These are phyloP conservation scores for Calephelis nemesis DNA, from an alignment of 1,140 invertebrate species.

Conservation along the genomic window DNA sequence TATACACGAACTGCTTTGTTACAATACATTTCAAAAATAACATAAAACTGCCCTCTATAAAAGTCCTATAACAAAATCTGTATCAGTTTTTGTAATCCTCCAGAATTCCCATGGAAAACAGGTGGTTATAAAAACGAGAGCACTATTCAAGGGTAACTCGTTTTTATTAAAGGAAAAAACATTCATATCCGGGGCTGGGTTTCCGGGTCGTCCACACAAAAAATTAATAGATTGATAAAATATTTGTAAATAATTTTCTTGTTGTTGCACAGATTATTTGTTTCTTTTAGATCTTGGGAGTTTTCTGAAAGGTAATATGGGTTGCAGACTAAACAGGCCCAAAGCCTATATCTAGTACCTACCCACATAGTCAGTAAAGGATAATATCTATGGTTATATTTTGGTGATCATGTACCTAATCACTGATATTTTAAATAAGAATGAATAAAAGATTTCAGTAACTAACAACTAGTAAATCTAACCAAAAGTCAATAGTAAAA, in stretches of 20 bases:
- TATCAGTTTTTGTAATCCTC: slow-evolving; percentile 40
- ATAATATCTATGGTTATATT: too few relatives aligned
- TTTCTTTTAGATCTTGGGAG: too few relatives aligned
- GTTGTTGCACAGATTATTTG: not conserved
- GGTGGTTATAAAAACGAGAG: slow-evolving; percentile 62
- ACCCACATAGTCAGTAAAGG: too few relatives aligned
- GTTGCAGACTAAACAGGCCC: too few relatives aligned
- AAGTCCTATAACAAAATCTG: slow-evolving; percentile 32
- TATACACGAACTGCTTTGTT: not conserved
- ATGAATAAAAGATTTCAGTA: too few relatives aligned
- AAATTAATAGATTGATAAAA: slow-evolving; percentile 56
- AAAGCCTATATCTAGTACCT: too few relatives aligned
- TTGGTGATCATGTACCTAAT: too few relatives aligned
- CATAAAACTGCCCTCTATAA: slow-evolving; percentile 13
- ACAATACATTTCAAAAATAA: slow-evolving; percentile 18
- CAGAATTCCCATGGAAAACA: slow-evolving; percentile 58
- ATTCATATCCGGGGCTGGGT: slow-evolving; percentile 50
- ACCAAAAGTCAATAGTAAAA: too few relatives aligned
- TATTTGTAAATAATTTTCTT: slow-evolving; percentile 44
- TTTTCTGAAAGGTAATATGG: too few relatives aligned
- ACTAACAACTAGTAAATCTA: too few relatives aligned
- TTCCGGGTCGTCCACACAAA: slow-evolving; percentile 59
- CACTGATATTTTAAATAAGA: too few relatives aligned
- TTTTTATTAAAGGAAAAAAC: slow-evolving; percentile 61
- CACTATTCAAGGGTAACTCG: slow-evolving; percentile 54